Conservation (phyloP, 2,113 vertebrate species). For the Amia ocellicauda region DNA sequence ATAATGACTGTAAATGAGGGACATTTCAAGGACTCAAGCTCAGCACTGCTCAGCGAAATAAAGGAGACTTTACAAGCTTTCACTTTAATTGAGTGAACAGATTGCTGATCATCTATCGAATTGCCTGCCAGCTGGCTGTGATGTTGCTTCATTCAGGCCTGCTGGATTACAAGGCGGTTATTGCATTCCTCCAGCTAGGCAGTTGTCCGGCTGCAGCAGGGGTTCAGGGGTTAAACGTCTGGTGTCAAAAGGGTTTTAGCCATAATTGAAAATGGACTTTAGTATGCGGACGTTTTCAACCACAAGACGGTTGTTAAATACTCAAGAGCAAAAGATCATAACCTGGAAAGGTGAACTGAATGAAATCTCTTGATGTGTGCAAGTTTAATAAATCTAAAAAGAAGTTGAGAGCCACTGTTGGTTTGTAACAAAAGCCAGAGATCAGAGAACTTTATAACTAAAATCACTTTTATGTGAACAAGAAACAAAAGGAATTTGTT, state of each 20-base stretch:
- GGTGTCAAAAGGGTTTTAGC: slow-evolving; percentile 62
- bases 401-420: no score
- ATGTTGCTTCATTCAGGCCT: slow-evolving; percentile 66
- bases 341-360: slow-evolving; percentile 25
- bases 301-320: slow-evolving; percentile 49
- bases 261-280: slow-evolving; percentile 23
- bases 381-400: no score
- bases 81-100: slow-evolving; percentile 50
- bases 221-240: slow-evolving; percentile 69
- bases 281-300: slow-evolving; percentile 41
- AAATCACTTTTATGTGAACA: no score
- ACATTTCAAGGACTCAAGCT: no score
- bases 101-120: slow-evolving; percentile 46
- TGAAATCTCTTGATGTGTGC: no score
- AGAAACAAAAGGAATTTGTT: no score
- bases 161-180: slow-evolving; percentile 66
- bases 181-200: slow-evolving; percentile 59
- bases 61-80: slow-evolving; percentile 15
- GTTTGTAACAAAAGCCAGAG: no score
- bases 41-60: no score
- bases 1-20: no score
- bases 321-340: slow-evolving; percentile 8
- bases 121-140: slow-evolving; percentile 60
- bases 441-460: no score
- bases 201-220: slow-evolving; percentile 61